Base-by-base conservation (phyloP, 2,888 invertebrate species). In the Xestia rhomboidea region DNA sequence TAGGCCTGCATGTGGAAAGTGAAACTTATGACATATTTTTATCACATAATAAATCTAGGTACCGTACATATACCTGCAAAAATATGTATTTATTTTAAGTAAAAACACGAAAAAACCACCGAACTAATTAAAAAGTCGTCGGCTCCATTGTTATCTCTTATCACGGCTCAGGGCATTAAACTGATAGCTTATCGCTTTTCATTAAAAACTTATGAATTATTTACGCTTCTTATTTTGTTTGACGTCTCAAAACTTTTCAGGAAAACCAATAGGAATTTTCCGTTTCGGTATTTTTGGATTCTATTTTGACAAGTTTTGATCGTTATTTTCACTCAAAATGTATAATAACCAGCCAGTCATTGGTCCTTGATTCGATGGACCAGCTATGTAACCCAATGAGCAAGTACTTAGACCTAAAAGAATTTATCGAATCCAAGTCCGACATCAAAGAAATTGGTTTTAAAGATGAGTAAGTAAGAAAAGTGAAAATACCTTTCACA, bases 181-280 rank as follows among this genome's bases (percentile, higher is more conserved):
- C 78, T 70, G 90, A 89, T 87, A 83, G 60, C 62, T 68, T 81
- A 89, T 89, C 86, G 75, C 70, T 84, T 86, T 82, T 80, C 77
- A 73, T 75, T 75, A 79, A 44, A 82, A 83, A 86, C 62, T 77
- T 86, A 87, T 89, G 76, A 85, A n/a, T 74, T 78, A 75, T 86
- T 85, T 82, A 86, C 84, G 87, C 70, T 76, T 77, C 81, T 80
- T 77, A 68, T 34, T 57, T 66, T 49, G 34, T 72, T 69, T 62
- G 66, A 68, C 60, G 41, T 62, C 30, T 7, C 64, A 75, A 84
- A 71, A 38, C 38, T 81, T 81, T 54, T 49, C 34, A 54, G 44
- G 41, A 24, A 41, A 66, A 73, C 64, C 30, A 60, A n/a, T 62
- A 11, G 68, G 46, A 18, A 30, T 79, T 64, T 51, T 51, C 13